phyloP scores from a whole-genome alignment of 2,888 invertebrate species.

The Stenolophus ochropezus region DNA sequence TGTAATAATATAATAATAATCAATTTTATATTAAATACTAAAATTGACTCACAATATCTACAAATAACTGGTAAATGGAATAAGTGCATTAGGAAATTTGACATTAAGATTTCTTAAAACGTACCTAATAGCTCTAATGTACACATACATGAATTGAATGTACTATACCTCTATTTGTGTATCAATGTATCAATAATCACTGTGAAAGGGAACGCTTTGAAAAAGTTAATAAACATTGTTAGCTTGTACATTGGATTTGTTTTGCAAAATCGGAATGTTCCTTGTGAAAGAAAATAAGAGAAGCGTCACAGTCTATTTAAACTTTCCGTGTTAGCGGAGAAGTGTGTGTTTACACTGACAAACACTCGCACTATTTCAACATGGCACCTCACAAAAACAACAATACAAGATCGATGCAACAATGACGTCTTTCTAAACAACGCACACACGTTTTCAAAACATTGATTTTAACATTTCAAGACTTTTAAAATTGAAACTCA shows the following conservation, averaged over 20 bases:
- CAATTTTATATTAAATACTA: neutral
- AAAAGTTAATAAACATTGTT: neutral
- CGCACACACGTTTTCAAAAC: neutral
- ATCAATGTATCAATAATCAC: too few species aligned
- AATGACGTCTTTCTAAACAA: conserved; percentile 16
- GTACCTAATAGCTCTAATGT: neutral
- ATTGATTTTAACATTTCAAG: too few species aligned
- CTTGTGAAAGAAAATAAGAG: conserved; percentile 6
- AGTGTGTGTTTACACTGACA: conserved; percentile 14
- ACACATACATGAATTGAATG: neutral
- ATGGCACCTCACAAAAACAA: neutral
- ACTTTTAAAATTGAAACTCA: neutral
- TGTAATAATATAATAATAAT: too few species aligned
- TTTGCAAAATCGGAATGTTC: neutral
- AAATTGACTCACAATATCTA: neutral
- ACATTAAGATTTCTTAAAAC: neutral
- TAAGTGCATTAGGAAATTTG: neutral
- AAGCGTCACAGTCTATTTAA: conserved; percentile 13
- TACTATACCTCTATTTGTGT: too few species aligned
- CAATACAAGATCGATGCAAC: conserved; percentile 16
- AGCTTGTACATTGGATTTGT: neutral
- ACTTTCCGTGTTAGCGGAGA: conserved; percentile 13
- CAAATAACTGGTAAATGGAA: neutral
- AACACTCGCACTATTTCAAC: conserved; percentile 23
- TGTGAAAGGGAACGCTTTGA: neutral